Base-by-base conservation (phyloP, 2,797 vertebrate genomes). In the Eurystomus glaucurus region DNA sequence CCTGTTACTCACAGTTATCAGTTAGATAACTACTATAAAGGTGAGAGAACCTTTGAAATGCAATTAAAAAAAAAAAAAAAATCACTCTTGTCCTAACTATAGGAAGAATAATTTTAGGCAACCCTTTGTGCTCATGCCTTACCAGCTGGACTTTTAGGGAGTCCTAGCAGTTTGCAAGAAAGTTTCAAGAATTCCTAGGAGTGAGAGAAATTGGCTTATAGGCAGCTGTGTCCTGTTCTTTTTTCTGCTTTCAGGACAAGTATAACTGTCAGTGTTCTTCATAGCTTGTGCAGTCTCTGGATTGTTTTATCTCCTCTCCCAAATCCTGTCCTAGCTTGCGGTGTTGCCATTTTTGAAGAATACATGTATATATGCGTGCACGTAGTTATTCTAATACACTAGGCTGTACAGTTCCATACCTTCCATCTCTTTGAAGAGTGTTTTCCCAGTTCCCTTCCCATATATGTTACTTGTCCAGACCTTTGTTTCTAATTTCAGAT, bases 371-470 rank as follows among this genome's bases (percentile, higher is more conserved):
- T 25, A 20, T 48, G 13, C 1, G 31, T 28, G 17, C 31, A 46
- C 9, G 10, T 0, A 11, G 10, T 55, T 70, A 13, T 26, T 64
- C 5, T n/a, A 51, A 19, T 19, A 41, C 10, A 5, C 4, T 7
- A 20, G 7, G 19, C 4, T 33, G 26, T 35, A 12, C 0, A 2
- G 26, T 43, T 78, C 33, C 61, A 8, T 41, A 26, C 29, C 1
- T 2, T 45, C 46, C 18, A 9, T 60, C 55, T 65, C 55, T 55
- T 15, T 19, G 15, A 57, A 23, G 23, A 7, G 3, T 31, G 21
- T 57, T 69, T n/a, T 25, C 29, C 33, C 25, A 11, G 2, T 21
- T 60, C 43, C 77, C 29, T 60, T 74, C n/a, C 21, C 25, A 3
- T 20, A 0, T 5, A 4, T 8, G 20, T 51, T 52, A 14, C 14